Base-by-base conservation (phyloP, 2,113 vertebrate species). In the Nyctereutes procyonoides region DNA sequence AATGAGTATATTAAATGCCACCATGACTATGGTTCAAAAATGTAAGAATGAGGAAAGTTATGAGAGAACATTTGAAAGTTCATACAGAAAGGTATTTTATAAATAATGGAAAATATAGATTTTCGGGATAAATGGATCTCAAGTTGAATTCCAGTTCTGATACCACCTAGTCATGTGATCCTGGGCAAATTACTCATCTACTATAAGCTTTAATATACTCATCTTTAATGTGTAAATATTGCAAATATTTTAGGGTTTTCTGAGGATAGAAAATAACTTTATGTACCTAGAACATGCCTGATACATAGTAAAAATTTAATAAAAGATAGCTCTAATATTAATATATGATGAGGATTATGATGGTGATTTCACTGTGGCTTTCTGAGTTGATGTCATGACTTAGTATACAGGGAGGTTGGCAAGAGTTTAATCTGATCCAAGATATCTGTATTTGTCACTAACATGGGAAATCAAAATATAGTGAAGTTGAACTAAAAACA, bases 151-250 rank as follows among this genome's bases (percentile, higher is more conserved):
- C 17, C 16, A 74, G 26, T 84, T 94, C 60, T 94, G 20, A 4
- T 51, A 16, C 73, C 48, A 82, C 20, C 20, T 86, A n/a, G 55
- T 62, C 26, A 11, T 48, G 2, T 88, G 48, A 96, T 19, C 4
- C 16, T 88, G 51, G 43, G 12, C 8, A 92, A 74, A 85, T 80
- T 69, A 92, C 22, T 92, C 51, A 80, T 55, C 10, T 32, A 58
- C 71, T 76, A 1, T 56, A 83, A 53, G 19, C 65, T 30, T 95
- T 58, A n/a, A 20, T 62, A 60, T 0, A 58, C 3, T 84, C 48
- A 79, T 84, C 63, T 10, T 82, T 24, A 58, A 97, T 82, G 81
- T 96, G 7, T 55, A 86, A 88, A 69, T 80, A 74, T 63, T 69
- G 11, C 3, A 60, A 95, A 79, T 76, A 85, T 30, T 86, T 48